Evolutionary conservation across 1,140 invertebrate species (phyloP), one percentile per base, ranked within the genome.

Genomic region (Chironomus tepperi): DNA sequence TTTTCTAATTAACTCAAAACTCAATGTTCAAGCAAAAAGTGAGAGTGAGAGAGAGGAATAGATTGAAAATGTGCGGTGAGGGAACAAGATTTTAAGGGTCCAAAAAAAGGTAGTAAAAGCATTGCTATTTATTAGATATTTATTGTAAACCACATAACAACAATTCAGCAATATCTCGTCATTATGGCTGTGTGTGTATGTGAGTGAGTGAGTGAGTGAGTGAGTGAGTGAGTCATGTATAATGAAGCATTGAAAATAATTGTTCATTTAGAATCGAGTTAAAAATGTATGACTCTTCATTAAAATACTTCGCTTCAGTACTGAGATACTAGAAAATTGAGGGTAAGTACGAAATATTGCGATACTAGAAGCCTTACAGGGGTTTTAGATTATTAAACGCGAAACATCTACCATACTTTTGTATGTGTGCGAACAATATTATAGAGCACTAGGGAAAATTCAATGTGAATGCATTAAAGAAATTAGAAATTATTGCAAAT

Each of bases 401-500:
- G 24, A 34, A 5, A 34, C 24, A 34, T 34, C 5, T 2, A 34
- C 24, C 5, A 5, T 34, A 34, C 5, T 34, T 34, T 34, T 34
- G 24, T 34, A 15, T 57, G n/a, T 57, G 47, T 12, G n/a, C 47
- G 47, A 57, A 10, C 5, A 57, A n/a, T 12, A n/a, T 57, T 57
- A 57, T 15, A n/a, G 47, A n/a, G 12, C 12, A 57, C n/a, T 57
- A 57, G 47, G 47, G 47, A 57, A 57, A 57, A 57, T 57, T n/a
- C 47, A 57, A 57, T 57, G 47, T 12, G 7, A n/a, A n/a, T 57
- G 47, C 47, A 57, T 57, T 57, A 57, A 57, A 57, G 47, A 57
- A 57, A 57, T 57, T 57, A 57, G 47, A 57, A 57, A 57, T 57
- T 57, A 57, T 57, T 57, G 47, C 47, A 57, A 57, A 57, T 57